These are phyloP conservation scores for Cinara cedri DNA, from an alignment of 2,888 invertebrate species.

Conservation along the genomic window DNA sequence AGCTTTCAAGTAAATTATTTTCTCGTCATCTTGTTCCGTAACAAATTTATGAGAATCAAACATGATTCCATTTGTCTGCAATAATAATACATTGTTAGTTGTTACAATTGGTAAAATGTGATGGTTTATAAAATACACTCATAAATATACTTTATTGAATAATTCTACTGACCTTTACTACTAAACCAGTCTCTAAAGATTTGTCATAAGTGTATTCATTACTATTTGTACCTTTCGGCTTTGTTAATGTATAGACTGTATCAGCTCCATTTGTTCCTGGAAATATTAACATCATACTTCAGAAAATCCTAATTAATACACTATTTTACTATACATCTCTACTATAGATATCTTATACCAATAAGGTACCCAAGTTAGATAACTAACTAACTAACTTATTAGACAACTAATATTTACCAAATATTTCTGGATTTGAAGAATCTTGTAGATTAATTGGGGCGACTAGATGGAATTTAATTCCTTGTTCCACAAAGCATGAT, in stretches of 20 bases:
- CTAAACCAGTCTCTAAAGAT: slow-evolving; percentile 24
- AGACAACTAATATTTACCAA: slow-evolving; percentile 1
- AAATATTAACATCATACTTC: neutral
- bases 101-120: neutral
- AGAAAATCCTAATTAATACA: neutral
- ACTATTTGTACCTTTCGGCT: neutral
- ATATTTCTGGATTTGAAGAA: neutral
- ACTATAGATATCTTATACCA: neutral
- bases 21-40: neutral
- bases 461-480: slow-evolving; percentile 9
- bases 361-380: neutral
- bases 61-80: slow-evolving; percentile 26
- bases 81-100: neutral
- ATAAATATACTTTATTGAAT: neutral
- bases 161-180: slow-evolving; percentile 10
- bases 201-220: neutral
- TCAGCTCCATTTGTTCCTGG: neutral
- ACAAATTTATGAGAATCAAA: neutral
- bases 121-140: no score
- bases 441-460: slow-evolving; percentile 1
- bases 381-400: neutral
- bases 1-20: neutral
- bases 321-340: neutral
- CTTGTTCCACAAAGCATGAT: neutral
- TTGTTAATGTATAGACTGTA: neutral